These are phyloP conservation scores for Lagopus muta DNA, from an alignment of 2,113 vertebrate genomes.

Conservation along the genomic window DNA sequence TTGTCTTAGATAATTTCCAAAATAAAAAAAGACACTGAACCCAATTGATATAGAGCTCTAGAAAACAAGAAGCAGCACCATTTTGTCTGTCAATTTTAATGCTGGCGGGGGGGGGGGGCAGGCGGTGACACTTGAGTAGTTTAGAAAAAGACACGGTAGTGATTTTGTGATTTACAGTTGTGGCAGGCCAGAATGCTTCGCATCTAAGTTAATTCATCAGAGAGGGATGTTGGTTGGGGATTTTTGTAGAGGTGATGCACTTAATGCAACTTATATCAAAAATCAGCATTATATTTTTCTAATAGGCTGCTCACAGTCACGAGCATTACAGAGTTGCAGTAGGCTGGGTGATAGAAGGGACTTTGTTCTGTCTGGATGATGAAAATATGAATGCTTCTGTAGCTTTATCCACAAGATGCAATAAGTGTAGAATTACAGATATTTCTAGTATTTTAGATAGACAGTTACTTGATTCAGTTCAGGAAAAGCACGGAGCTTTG, in stretches of 20 bases:
- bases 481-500: background rate
- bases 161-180: background rate
- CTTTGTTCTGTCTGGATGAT: background rate
- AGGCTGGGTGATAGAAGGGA: background rate
- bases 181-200: background rate
- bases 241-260: background rate
- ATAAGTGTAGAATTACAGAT: background rate
- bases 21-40: background rate
- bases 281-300: background rate
- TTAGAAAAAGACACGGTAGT: background rate
- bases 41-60: background rate
- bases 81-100: background rate
- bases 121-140: background rate
- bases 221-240: background rate
- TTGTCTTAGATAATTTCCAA: background rate
- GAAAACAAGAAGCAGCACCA: background rate
- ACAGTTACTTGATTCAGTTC: background rate
- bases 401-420: background rate
- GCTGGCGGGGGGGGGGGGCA: rapidly evolving
- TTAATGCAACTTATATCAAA: background rate
- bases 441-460: background rate
- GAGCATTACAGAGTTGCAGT: rapidly evolving
- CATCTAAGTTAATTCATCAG: background rate
- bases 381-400: background rate
- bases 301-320: background rate